Base-by-base conservation (phyloP, 2,113 vertebrate genomes). In the Rhea americana region DNA sequence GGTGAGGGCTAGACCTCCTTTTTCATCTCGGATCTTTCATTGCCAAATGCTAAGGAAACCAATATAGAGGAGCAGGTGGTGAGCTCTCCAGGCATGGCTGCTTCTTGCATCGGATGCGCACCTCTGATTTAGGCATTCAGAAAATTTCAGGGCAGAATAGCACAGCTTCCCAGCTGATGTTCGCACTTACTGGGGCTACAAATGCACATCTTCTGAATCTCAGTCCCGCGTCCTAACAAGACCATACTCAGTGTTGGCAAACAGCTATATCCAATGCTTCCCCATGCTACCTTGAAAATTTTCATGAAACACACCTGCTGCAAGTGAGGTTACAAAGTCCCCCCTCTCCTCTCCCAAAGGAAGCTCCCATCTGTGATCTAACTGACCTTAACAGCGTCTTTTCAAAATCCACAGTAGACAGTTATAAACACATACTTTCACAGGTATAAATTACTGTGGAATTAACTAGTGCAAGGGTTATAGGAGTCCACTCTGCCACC, bases 21-120 rank as follows among this genome's bases (percentile, higher is more conserved):
- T 53, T 41, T 55, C 51, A 24, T 24, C 13, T 37, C 55, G 17
- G 32, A 47, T 47, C 51, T 82, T 32, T 39, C 58, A 39, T 4
- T 72, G 32, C 43, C 59, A 72, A 77, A 66, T 39, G 32, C 8
- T 5, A 83, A 20, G 39, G 51, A 35, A 87, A 55, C 8, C 26
- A 55, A 28, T 8, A 61, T 3, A 61, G n/a, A 8, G 26, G 19
- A 92, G 56, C 18, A 30, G n/a, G 19, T 0, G 0, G 32, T 0
- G 2, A 72, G 45, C 39, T 55, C 39, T 73, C 79, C 51, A 0
- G 0, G 61, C 19, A 26, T 2, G 7, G 5, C 20, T 41, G 24
- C 7, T 2, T 47, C 50, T 59, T 66, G 12, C 45, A 32, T 10
- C 32, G 59, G 58, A 22, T 39, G n/a, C 0, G 1, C 51, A 58